Conservation (phyloP, 23 tunicate species). For the Trididemnum miniatum region DNA sequence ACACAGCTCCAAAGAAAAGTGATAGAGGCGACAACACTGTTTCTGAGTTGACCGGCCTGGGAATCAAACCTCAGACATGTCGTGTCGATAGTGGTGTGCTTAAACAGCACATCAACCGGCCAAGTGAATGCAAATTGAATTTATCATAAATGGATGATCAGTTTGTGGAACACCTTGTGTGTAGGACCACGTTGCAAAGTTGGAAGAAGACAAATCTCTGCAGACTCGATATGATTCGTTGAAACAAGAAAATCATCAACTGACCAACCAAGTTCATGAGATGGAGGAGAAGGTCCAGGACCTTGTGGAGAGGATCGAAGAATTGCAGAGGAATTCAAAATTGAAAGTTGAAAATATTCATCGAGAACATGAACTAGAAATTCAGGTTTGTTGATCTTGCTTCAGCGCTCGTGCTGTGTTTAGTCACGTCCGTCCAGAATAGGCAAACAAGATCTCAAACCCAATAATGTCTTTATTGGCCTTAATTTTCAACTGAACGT, state of each 20-base stretch:
- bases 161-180: too few species aligned
- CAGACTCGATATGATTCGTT: conserved; percentile 69
- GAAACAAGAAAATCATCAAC: conserved; percentile 69
- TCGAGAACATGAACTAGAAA: conserved; percentile 47
- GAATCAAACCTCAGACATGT: neutral
- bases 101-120: too few species aligned
- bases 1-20: neutral
- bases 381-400: conserved; percentile 50
- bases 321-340: neutral
- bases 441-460: too few species aligned
- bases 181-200: conserved; percentile 62
- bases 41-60: neutral
- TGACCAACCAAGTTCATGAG: conserved; percentile 54
- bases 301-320: conserved; percentile 18
- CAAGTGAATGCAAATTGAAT: too few species aligned
- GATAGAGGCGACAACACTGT: neutral
- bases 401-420: too few species aligned
- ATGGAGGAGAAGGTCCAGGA: conserved; percentile 73
- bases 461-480: too few species aligned
- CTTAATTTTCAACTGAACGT: too few species aligned
- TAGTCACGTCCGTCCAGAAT: too few species aligned
- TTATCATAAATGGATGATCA: too few species aligned
- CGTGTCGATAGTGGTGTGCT: too few species aligned
- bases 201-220: conserved; percentile 74
- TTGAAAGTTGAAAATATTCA: conserved; percentile 46